phyloP scores from a whole-genome alignment of 2,888 invertebrate species.

The Drosophila neotestacea region DNA sequence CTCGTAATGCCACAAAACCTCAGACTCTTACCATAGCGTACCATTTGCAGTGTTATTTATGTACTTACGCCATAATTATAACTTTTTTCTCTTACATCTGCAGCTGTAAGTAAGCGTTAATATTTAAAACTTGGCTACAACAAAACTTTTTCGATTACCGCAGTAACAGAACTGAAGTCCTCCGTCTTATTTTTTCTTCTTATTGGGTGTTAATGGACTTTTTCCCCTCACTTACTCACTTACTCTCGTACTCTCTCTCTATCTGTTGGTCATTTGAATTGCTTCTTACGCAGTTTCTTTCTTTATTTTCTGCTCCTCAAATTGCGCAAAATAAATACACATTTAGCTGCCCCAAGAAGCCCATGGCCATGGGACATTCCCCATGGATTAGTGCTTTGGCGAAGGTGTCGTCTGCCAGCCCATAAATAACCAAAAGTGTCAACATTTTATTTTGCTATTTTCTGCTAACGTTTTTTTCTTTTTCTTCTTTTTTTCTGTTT shows the following conservation, averaged over 20 bases:
- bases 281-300: slow-evolving; percentile 64
- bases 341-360: slow-evolving; percentile 60
- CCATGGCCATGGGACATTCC: slow-evolving; percentile 61
- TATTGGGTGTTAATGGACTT: slow-evolving; percentile 81
- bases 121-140: slow-evolving; percentile 76
- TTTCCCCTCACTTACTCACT: slow-evolving; percentile 12
- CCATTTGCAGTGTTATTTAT: slow-evolving; percentile 74
- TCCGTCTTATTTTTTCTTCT: slow-evolving; percentile 49
- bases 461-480: slow-evolving; percentile 46
- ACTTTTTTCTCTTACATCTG: slow-evolving; percentile 53
- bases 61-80: slow-evolving; percentile 78
- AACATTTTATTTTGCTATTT: slow-evolving; percentile 82
- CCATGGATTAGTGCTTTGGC: slow-evolving; percentile 75
- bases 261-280: slow-evolving; percentile 76
- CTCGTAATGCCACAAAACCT: slow-evolving; percentile 11
- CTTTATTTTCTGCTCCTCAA: slow-evolving; percentile 38
- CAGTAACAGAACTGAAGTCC: slow-evolving; percentile 45
- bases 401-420: slow-evolving; percentile 80
- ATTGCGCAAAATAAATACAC: slow-evolving; percentile 79
- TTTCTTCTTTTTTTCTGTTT: not conserved
- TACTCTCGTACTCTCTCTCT: not conserved
- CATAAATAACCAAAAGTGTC: slow-evolving; percentile 83
- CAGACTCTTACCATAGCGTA: slow-evolving; percentile 13
- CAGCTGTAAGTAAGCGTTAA: slow-evolving; percentile 79
- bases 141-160: slow-evolving; percentile 79